Evolutionary conservation across 2,113 vertebrate species (phyloP), one percentile per base, ranked within the genome.

Genomic region (Sylvietta virens): DNA sequence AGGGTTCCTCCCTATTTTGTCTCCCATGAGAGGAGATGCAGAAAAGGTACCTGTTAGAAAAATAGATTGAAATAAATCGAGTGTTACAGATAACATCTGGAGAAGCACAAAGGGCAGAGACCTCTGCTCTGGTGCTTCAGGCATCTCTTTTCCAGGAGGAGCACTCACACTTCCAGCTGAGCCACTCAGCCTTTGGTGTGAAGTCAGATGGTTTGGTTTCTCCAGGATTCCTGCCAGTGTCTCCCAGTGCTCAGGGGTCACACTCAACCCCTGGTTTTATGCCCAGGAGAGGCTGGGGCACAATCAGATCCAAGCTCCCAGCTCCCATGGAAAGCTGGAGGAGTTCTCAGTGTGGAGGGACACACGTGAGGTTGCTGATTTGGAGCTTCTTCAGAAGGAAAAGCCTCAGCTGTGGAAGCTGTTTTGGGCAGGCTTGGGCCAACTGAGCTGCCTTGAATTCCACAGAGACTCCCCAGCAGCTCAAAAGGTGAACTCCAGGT

Each of bases 281-380:
- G 48, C 33, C 44, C 37, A 53, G n/a, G 48, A 35, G n/a, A 40
- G 42, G 24, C 44, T 40, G 50, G 60, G 53, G 31, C 54, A 70
- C 10, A 8, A 9, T 23, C 26, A 24, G 15, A 22, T 50, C 74
- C 51, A 11, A 57, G 42, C 20, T 80, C 19, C 48, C 28, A 31
- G 14, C 35, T 39, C 2, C 0, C 3, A 0, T 19, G n/a, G 61
- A 67, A 22, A 40, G 57, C 61, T 47, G 48, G 28, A 62, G 58
- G 3, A 65, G 22, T 45, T 67, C 28, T 82, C 17, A 31, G 33
- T 8, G 3, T 4, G 17, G 77, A 58, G 47, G n/a, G 17, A 9
- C 5, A 15, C 18, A 7, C 0, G 0, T 23, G 42, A 57, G n/a
- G 11, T 15, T 6, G 80, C 62, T 83, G 50, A 8, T 56, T 21